These are phyloP conservation scores for Drosophila yooni DNA, from an alignment of 2,888 invertebrate genomes.

Conservation along the genomic window DNA sequence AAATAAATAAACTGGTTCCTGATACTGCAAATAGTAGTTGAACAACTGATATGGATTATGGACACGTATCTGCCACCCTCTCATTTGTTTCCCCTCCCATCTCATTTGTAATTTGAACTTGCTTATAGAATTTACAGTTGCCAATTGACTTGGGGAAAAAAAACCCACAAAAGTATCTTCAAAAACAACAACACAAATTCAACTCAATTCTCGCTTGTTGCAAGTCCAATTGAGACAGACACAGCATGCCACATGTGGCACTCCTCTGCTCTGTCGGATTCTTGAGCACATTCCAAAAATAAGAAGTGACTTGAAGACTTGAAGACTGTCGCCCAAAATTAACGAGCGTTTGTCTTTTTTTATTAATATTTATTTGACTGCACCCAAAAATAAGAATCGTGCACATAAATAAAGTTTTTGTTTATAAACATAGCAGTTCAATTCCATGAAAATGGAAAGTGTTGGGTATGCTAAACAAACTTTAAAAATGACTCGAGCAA, in stretches of 20 bases:
- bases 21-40: slow-evolving; percentile 12
- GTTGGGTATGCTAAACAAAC: not conserved
- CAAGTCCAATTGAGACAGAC: slow-evolving; percentile 37
- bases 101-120: slow-evolving; percentile 9
- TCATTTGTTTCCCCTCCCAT: not conserved
- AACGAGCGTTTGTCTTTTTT: slow-evolving; percentile 42
- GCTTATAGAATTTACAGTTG: not conserved
- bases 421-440: slow-evolving; percentile 61
- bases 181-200: slow-evolving; percentile 1
- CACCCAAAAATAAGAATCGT: slow-evolving; percentile 57
- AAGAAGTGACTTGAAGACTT: slow-evolving; percentile 32
- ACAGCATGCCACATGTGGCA: slow-evolving; percentile 51
- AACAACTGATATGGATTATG: slow-evolving; percentile 28
- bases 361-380: slow-evolving; percentile 69
- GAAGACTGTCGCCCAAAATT: slow-evolving; percentile 48
- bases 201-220: slow-evolving; percentile 9
- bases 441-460: not conserved
- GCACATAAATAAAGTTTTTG: slow-evolving; percentile 64
- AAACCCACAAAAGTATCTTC: slow-evolving; percentile 16
- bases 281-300: slow-evolving; percentile 41
- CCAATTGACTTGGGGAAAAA: slow-evolving; percentile 6
- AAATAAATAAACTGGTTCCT: slow-evolving; percentile 38
- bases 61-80: slow-evolving; percentile 23
- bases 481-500: not conserved
- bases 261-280: slow-evolving; percentile 7